Conservation (phyloP, 2,113 vertebrate species). For the Oryctolagus cuniculus region mOryCun1.1 NC_091445.1:55207001-55207500, state of each 20-base stretch:
- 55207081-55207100: not conserved
- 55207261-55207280: not conserved
- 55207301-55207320: not conserved
- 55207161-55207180: not conserved
- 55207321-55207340: not conserved
- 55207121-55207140: not conserved
- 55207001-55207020: not conserved
- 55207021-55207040: not conserved
- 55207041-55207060: not conserved
- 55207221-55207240: not conserved
- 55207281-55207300: not conserved
- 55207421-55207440: too few species aligned
- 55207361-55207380: too few species aligned
- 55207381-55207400: too few species aligned
- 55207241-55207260: not conserved
- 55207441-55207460: too few species aligned
- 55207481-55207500: too few species aligned
- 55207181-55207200: not conserved
- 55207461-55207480: too few species aligned
- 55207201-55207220: not conserved
- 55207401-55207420: too few species aligned
- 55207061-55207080: rapidly evolving
- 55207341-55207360: too few species aligned
- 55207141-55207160: too few species aligned
- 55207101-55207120: not conserved